phyloP scores from a whole-genome alignment of 2,113 vertebrate species.

The Miniopterus natalensis region DNA sequence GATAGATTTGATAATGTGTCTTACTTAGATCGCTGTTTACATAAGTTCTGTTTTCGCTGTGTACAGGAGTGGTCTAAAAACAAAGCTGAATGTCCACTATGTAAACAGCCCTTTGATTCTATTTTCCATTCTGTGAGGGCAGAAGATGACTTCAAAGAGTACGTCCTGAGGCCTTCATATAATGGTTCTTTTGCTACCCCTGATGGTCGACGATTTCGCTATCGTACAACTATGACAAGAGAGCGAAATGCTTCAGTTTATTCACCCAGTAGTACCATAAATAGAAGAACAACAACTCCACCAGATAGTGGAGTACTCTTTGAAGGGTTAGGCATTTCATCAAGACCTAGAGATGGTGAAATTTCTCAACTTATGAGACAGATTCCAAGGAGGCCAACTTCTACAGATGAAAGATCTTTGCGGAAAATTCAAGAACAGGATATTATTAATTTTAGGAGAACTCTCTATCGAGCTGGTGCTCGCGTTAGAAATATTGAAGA shows the following conservation, averaged over 20 bases:
- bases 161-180: conserved; percentile 90
- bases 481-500: conserved; percentile 92
- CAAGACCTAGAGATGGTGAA: conserved; percentile 86
- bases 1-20: conserved; percentile 96
- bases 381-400: conserved; percentile 88
- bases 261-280: conserved; percentile 71
- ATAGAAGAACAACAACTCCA: conserved; percentile 87
- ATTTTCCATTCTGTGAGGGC: conserved; percentile 97
- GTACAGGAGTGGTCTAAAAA: conserved; percentile 99
- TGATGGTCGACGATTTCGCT: conserved; percentile 92
- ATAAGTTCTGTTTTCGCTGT: conserved; percentile 97
- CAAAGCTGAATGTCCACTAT: conserved; percentile 98
- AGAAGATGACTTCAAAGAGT: conserved; percentile 95
- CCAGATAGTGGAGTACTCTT: conserved; percentile 93
- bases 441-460: conserved; percentile 94
- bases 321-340: conserved; percentile 86
- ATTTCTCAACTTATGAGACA: conserved; percentile 91
- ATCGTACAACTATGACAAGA: conserved; percentile 93
- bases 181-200: conserved; percentile 91
- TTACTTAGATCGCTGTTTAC: conserved; percentile 94
- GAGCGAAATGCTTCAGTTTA: conserved; percentile 83
- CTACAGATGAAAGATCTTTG: conserved; percentile 88
- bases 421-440: conserved; percentile 92
- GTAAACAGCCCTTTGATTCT: conserved; percentile 96
- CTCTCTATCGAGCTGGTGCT: conserved; percentile 92